Percentiles rank a stretch among this genome's conserved stretches.
Conservation (phyloP, 2,888 invertebrate genomes). For the Herminia tarsipennalis region DNA sequence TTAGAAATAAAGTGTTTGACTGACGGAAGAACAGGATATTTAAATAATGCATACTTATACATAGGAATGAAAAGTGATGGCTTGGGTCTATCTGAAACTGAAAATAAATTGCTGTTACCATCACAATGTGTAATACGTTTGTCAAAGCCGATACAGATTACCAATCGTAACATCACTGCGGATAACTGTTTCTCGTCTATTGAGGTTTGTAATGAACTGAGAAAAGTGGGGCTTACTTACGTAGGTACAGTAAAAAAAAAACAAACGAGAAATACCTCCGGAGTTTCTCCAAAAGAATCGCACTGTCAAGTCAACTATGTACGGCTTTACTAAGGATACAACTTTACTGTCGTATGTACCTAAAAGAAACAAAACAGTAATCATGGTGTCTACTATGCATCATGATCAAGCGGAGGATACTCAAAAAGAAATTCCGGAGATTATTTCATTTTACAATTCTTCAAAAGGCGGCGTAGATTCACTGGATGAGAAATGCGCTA, state of each 20-base stretch:
- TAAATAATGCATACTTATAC: constrained; percentile 14
- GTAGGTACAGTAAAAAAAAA: constrained; percentile 6
- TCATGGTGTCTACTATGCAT: no score
- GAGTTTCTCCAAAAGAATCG: no score
- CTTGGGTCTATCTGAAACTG: constrained; percentile 20
- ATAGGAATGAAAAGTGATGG: constrained; percentile 7
- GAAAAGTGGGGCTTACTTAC: constrained; percentile 24
- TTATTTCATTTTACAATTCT: background rate
- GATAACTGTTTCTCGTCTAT: constrained; percentile 16
- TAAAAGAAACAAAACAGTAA: no score
- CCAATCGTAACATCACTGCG: constrained; percentile 36
- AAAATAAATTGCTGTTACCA: constrained; percentile 30
- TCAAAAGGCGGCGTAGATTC: background rate
- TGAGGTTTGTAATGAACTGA: constrained; percentile 12
- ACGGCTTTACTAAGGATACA: no score
- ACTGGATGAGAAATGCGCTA: constrained; percentile 13
- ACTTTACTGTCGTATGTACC: no score
- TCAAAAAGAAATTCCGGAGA: no score
- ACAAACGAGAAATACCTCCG: constrained; percentile 1
- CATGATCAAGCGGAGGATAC: no score
- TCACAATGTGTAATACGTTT: constrained; percentile 37
- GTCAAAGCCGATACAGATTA: constrained; percentile 28
- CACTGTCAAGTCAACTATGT: no score
- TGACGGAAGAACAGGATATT: constrained; percentile 9
- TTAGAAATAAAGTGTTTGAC: constrained; percentile 5